Percentiles rank a stretch among this genome's conserved stretches.
phyloP scores from a whole-genome alignment of 2,113 vertebrate genomes.

The Apodemus speciosus region DNA sequence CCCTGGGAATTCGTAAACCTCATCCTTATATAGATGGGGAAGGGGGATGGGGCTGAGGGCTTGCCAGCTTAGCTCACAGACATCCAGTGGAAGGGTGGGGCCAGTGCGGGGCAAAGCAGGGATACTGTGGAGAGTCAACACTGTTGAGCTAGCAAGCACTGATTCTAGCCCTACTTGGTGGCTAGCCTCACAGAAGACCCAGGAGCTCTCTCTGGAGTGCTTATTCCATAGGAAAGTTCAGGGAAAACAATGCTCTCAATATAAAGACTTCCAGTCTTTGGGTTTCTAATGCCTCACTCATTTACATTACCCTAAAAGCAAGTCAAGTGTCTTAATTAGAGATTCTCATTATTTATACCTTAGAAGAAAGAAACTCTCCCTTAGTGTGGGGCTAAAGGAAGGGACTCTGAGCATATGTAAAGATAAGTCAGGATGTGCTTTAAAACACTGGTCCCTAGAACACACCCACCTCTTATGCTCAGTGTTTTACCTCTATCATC shows the following conservation, averaged over 20 bases:
- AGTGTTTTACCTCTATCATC: background rate
- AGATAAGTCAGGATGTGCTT: background rate
- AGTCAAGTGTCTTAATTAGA: background rate
- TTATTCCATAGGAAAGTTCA: constrained; percentile 13
- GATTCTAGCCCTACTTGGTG: background rate
- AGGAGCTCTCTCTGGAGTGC: background rate
- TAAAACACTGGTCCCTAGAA: background rate
- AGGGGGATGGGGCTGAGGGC: background rate
- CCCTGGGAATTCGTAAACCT: background rate
- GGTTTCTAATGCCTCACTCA: background rate
- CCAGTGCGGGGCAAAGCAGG: background rate
- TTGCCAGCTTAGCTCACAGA: background rate
- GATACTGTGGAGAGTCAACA: background rate
- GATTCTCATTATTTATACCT: background rate
- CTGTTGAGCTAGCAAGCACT: background rate
- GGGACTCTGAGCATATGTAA: background rate
- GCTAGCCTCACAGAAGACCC: background rate
- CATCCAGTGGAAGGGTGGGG: background rate
- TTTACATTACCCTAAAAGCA: constrained; percentile 26
- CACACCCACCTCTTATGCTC: background rate
- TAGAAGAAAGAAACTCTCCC: background rate
- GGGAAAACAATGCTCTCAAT: background rate
- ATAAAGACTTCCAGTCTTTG: background rate
- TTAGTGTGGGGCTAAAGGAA: background rate
- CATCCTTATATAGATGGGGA: background rate